Evolutionary conservation across 2,113 vertebrate genomes (phyloP).

Genomic region (Saguinus midas): DNA sequence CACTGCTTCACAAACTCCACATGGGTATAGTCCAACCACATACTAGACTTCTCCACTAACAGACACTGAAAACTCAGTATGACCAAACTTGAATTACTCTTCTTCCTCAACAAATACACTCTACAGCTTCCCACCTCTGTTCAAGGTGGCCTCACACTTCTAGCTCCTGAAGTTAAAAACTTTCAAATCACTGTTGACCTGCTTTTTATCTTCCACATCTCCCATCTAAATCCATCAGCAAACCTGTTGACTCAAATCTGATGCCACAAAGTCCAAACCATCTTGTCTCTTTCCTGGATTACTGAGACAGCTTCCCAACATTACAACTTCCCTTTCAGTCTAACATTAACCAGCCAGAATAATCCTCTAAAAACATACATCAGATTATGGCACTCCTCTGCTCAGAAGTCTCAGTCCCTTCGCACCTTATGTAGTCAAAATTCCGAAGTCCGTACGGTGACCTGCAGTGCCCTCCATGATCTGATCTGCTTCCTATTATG

Average conservation of each 20-base stretch:
- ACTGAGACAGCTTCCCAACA: neutral
- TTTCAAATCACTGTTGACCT: neutral
- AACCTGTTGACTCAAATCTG: neutral
- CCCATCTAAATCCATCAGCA: neutral
- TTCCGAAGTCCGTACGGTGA: neutral
- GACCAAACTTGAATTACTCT: neutral
- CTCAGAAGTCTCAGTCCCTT: neutral
- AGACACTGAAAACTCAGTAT: neutral
- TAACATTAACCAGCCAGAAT: neutral
- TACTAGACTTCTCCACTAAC: neutral
- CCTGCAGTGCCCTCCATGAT: neutral
- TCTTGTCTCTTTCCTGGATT: neutral
- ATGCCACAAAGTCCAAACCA: neutral
- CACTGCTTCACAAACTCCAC: neutral
- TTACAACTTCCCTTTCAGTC: neutral
- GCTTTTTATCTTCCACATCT: neutral
- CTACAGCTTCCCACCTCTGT: neutral
- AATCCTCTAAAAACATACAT: neutral
- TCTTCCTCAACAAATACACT: neutral
- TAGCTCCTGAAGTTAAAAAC: neutral
- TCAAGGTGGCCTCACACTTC: neutral
- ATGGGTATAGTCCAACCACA: neutral
- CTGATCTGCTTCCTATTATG: neutral
- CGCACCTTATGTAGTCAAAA: neutral
- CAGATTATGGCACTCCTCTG: neutral